phyloP scores from a whole-genome alignment of 1,140 invertebrate genomes.

The Proctacanthus coquilletti region DNA sequence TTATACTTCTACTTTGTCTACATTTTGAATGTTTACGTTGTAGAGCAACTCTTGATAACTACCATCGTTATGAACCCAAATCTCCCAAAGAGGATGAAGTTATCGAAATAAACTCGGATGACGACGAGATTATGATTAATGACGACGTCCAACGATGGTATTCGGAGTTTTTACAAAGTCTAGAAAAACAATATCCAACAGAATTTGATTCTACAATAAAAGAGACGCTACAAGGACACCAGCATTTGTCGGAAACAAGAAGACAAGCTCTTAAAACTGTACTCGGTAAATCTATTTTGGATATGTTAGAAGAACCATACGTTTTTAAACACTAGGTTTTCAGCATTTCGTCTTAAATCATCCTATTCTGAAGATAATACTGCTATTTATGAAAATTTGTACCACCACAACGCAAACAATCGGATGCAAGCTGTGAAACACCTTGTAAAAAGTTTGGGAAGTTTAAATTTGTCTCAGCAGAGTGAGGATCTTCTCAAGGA shows the following conservation, averaged over 20 bases:
- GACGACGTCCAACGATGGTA: constrained; percentile 30
- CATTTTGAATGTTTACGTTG: no score
- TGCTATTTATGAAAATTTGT: constrained; percentile 47
- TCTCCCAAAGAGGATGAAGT: constrained; percentile 20
- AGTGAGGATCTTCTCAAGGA: constrained; percentile 35
- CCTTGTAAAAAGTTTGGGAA: constrained; percentile 32
- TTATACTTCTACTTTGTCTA: no score
- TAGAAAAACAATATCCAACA: constrained; percentile 47
- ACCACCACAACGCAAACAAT: constrained; percentile 42
- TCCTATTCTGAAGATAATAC: constrained; percentile 33
- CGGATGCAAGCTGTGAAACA: constrained; percentile 43
- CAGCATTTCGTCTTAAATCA: constrained; percentile 36
- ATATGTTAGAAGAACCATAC: neutral
- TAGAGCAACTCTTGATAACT: neutral
- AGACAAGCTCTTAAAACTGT: constrained; percentile 19
- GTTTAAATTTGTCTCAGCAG: constrained; percentile 26
- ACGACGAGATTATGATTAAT: constrained; percentile 9
- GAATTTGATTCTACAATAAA: constrained; percentile 47
- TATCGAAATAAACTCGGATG: constrained; percentile 29
- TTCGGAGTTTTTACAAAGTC: constrained; percentile 30
- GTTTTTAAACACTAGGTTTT: no score
- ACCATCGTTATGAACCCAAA: constrained; percentile 4
- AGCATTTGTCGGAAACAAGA: constrained; percentile 9
- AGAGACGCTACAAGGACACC: constrained; percentile 21
- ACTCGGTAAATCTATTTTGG: constrained; percentile 14